A percentile compares a stretch with the other conserved stretches of the same genome.
These are phyloP conservation scores for Rynchops niger DNA, from an alignment of 2,113 vertebrate species.

Conservation along the genomic window DNA sequence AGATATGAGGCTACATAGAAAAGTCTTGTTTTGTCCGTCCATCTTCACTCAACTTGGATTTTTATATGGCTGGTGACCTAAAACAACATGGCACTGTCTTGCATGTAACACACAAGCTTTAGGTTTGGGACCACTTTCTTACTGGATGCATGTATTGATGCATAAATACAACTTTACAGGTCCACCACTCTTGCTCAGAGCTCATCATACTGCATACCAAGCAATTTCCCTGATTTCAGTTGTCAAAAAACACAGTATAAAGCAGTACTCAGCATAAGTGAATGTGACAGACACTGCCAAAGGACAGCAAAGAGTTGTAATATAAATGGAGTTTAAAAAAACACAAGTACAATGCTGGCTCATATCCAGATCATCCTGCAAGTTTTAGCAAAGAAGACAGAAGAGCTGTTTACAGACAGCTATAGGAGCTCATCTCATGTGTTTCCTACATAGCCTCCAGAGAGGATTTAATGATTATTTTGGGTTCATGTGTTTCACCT, in stretches of 20 bases:
- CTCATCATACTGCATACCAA: neutral
- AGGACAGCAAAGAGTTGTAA: neutral
- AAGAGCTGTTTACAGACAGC: neutral
- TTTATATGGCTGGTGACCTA: neutral
- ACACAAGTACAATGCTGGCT: neutral
- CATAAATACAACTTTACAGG: neutral
- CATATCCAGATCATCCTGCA: neutral
- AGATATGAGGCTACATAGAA: neutral
- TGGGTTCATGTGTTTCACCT: slow-evolving; percentile 5
- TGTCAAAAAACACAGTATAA: neutral
- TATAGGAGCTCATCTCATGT: neutral
- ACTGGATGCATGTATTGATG: neutral
- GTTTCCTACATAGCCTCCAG: neutral
- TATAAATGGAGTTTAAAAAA: neutral
- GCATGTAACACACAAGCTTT: neutral
- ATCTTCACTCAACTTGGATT: neutral
- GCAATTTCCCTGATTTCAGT: neutral
- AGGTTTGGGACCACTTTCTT: neutral
- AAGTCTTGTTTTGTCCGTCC: neutral
- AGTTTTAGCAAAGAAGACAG: neutral
- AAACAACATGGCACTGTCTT: neutral
- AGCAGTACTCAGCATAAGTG: neutral
- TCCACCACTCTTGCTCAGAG: neutral
- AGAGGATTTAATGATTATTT: slow-evolving; percentile 25
- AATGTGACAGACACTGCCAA: neutral